Base-by-base conservation (phyloP, 2,113 vertebrate genomes). In the Pseudolaguvia tuberculata region DNA sequence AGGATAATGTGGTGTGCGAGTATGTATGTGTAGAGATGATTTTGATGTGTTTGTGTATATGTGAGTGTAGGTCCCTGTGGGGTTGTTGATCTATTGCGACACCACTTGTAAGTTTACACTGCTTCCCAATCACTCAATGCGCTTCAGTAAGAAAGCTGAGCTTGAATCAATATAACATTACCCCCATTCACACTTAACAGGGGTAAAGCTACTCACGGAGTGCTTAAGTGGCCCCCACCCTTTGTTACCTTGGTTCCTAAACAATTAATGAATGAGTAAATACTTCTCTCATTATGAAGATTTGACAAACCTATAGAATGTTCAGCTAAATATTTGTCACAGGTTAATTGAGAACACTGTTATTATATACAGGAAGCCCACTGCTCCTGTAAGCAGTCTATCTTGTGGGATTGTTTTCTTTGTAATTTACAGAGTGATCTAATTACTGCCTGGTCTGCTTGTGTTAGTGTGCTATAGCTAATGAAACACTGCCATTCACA, bases 91-190 rank as follows among this genome's bases (percentile, higher is more conserved):
- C 21, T 58, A 42, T 57, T 23, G 50, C 42, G n/a, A 56, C 11
- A 50, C 42, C 53, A n/a, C 23, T 67, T 15, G 21, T 42, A 31
- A 74, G 59, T 25, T 75, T 21, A n/a, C n/a, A n/a, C n/a, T 42
- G 51, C 61, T 39, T 52, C 56, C 72, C 31, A 15, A 65, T 45
- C 50, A 20, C 39, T 55, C 35, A 18, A 4, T 73, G 20, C 42
- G 63, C 47, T 75, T 35, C 5, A 14, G 56, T 50, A 50, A 72
- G 71, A 73, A 62, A 66, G 31, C 50, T 66, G 39, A 69, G 53
- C 73, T 68, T 27, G 3, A 61, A 69, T 76, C 74, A 76, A 69
- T 76, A 18, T 25, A 15, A 20, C 65, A 68, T 76, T 76, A 25
- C 1, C 8, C 18, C 27, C 45, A 69, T 76, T 76, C 18, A 59